Evolutionary conservation across 1,140 invertebrate genomes (phyloP).

Genomic region (Diachasmimorpha longicaudata): DNA sequence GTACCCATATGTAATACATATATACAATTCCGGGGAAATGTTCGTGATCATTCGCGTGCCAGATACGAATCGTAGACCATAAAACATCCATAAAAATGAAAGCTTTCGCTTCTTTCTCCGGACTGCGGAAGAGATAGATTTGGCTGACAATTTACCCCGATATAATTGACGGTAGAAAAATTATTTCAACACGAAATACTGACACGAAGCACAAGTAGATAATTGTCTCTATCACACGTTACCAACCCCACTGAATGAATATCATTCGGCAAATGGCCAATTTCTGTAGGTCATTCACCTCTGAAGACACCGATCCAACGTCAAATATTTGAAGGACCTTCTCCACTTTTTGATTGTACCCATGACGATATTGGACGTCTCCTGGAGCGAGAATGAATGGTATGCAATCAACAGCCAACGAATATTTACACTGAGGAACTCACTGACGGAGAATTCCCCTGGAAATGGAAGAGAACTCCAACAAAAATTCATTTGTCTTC

Average conservation of each 20-base stretch:
- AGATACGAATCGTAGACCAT: constrained; percentile 5
- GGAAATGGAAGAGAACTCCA: too few species aligned
- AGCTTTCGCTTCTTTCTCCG: not conserved
- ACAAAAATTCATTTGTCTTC: not conserved
- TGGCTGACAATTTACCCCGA: not conserved
- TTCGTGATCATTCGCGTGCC: constrained; percentile 21
- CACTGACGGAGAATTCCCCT: too few species aligned
- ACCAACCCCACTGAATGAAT: too few species aligned
- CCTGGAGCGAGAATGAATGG: not conserved
- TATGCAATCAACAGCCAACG: not conserved
- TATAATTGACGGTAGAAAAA: not conserved
- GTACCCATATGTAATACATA: constrained; percentile 25
- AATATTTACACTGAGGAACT: not conserved
- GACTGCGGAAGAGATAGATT: too few species aligned
- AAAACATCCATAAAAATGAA: constrained; percentile 17
- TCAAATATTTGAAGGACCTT: not conserved
- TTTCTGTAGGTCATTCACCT: not conserved
- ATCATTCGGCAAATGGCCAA: not conserved
- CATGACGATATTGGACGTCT: not conserved
- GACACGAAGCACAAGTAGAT: too few species aligned
- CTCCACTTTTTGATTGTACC: not conserved
- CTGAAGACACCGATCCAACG: not conserved
- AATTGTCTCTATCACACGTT: too few species aligned
- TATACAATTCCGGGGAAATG: constrained; percentile 13
- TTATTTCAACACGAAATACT: too few species aligned